Percentiles rank a stretch among this genome's conserved stretches.
Conservation (phyloP, 2,113 vertebrate species). For the Otolemur garnettii region DNA sequence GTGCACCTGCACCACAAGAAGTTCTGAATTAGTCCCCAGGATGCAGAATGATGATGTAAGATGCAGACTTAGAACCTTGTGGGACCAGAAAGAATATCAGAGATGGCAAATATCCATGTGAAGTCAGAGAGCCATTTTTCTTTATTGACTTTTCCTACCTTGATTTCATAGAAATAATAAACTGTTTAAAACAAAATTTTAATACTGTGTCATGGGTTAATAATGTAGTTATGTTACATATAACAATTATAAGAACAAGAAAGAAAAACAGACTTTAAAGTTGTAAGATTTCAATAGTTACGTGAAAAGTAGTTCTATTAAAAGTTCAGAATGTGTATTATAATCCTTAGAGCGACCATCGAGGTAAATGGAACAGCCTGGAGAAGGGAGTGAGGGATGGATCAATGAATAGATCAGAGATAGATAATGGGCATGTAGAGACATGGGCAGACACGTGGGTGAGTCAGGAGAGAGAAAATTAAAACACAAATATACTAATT, state of each 20-base stretch:
- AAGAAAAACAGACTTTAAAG: background rate
- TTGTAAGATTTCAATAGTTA: background rate
- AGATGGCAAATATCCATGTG: background rate
- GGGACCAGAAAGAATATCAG: background rate
- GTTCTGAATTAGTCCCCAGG: background rate
- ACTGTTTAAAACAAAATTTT: background rate
- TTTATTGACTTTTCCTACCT: background rate
- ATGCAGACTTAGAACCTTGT: background rate
- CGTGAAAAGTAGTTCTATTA: background rate
- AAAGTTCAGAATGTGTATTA: background rate
- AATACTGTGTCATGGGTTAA: background rate
- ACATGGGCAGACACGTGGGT: rapidly evolving
- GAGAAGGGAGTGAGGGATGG: background rate
- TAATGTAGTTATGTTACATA: background rate
- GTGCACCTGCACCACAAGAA: no score
- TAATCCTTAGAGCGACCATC: background rate
- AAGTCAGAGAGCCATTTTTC: background rate
- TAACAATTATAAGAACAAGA: background rate
- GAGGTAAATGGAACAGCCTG: background rate
- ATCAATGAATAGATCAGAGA: background rate
- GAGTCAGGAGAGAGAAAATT: no score
- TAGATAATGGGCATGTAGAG: background rate
- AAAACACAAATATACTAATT: background rate
- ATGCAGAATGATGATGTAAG: background rate
- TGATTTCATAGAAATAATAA: background rate